Conservation (phyloP, 2,888 invertebrate species). For the Drosophila mimetica region DNA sequence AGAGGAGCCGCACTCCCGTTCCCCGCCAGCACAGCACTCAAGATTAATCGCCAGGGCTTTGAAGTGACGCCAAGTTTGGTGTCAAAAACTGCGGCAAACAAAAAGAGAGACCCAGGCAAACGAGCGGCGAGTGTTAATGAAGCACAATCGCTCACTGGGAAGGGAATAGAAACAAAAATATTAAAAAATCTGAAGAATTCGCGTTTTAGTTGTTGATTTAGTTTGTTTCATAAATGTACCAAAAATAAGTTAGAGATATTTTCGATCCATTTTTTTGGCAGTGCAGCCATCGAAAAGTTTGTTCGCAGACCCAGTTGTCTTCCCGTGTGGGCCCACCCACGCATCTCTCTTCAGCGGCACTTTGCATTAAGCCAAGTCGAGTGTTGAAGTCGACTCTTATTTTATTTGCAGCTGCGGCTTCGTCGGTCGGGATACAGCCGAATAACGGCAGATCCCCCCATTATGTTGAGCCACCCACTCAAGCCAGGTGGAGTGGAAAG, state of each 20-base stretch:
- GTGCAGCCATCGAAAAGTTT: not conserved
- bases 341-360: constrained; percentile 34
- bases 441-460: constrained; percentile 42
- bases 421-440: not conserved
- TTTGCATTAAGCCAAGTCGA: constrained; percentile 39
- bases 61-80: constrained; percentile 37
- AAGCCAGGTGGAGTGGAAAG: constrained; percentile 16
- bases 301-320: constrained; percentile 11
- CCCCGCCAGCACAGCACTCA: constrained; percentile 21
- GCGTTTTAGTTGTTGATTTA: too few relatives aligned
- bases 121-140: constrained; percentile 31
- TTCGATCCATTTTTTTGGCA: not conserved
- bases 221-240: too few relatives aligned
- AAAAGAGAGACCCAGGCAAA: not conserved
- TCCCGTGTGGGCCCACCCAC: constrained; percentile 45
- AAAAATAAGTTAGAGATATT: too few relatives aligned
- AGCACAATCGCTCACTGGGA: constrained; percentile 20
- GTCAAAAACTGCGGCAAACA: constrained; percentile 35
- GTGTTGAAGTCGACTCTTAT: constrained; percentile 41
- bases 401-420: constrained; percentile 36
- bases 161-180: too few relatives aligned
- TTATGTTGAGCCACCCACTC: constrained; percentile 61
- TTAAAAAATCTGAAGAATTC: too few relatives aligned
- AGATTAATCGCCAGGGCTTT: constrained; percentile 39
- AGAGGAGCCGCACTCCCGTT: constrained; percentile 34